A percentile compares a stretch with the other conserved stretches of the same genome.
phyloP scores from a whole-genome alignment of 2,888 invertebrate genomes.

The Meandrusa payeni region DNA sequence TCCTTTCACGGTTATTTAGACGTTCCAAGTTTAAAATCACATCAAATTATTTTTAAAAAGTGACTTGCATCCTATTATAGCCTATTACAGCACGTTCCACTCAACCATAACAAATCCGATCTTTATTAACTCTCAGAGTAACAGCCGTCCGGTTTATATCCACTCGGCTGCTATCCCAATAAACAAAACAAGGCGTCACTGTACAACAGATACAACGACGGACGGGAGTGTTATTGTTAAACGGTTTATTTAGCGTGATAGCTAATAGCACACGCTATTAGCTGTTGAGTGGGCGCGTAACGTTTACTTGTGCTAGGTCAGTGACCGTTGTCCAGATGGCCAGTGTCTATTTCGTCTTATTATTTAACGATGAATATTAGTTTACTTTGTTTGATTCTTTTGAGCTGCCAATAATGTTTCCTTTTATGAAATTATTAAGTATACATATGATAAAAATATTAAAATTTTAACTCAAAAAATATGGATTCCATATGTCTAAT shows the following conservation, averaged over 20 bases:
- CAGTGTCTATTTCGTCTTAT: background rate
- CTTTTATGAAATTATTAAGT: background rate
- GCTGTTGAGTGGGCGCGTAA: constrained; percentile 1
- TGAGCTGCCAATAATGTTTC: background rate
- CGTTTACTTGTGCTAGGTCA: constrained; percentile 20
- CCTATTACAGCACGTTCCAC: background rate
- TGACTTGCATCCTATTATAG: background rate
- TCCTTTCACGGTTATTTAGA: background rate
- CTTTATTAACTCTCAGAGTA: constrained; percentile 3
- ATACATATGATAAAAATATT: too few species aligned
- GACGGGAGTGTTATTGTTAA: constrained; percentile 5
- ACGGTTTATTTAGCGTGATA: constrained; percentile 14
- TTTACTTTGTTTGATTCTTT: background rate
- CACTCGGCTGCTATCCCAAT: background rate
- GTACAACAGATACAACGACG: background rate
- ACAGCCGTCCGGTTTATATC: constrained; percentile 2
- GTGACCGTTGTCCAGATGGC: constrained; percentile 18
- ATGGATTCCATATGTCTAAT: too few species aligned
- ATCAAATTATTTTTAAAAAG: background rate
- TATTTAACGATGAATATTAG: constrained; percentile 2
- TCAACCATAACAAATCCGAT: constrained; percentile 7
- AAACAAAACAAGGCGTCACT: constrained; percentile 8
- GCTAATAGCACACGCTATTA: constrained; percentile 17
- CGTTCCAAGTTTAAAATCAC: background rate
- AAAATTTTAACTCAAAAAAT: too few species aligned